Evolutionary conservation across 2,888 invertebrate species (phyloP), one percentile per base, ranked within the genome.

Genomic region (Punctoribates punctum): DNA sequence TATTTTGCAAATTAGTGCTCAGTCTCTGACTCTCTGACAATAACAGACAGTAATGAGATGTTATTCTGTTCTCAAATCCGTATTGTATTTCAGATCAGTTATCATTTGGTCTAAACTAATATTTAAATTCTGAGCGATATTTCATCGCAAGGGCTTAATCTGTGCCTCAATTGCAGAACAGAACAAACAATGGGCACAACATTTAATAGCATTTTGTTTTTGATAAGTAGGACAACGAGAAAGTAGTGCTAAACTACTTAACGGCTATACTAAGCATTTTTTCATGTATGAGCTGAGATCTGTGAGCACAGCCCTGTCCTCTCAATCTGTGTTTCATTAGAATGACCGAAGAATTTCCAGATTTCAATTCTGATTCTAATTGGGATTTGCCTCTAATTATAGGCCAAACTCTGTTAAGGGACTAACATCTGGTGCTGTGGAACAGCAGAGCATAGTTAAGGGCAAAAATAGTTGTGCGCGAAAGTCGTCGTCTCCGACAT

Each of bases 341-440:
- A 25, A 2, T 73, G 62, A 23, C 11, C 70, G 11, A 70, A 29
- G 6, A 17, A 20, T 75, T 42, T 9, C 11, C 3, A 42, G 8
- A 42, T 9, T 42, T n/a, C 27, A 17, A 27, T 38, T 65, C 25
- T 42, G 9, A 27, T 38, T 65, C 25, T 42, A 42, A 42, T 42
- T 42, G 8, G 42, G 8, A 42, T 20, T 54, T 54, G 2, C 34
- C 65, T 34, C 38, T 17, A 48, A 72, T 72, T 72, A 25, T 48
- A 72, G 72, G 72, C 25, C 72, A n/a, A 48, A 42, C 8, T 72
- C 72, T 72, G 42, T 11, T 46, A 72, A 72, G n/a, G 72, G 72
- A 72, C 25, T 72, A 72, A 72, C 48, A 72, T 46, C 46, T 72
- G 38, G 65, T 42, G 72, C 72, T 72, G 72, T 72, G 48, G 72